A percentile compares a stretch with the other conserved stretches of the same genome.
phyloP scores from a whole-genome alignment of 2,888 invertebrate species.

The Leptopilina syphax region DNA sequence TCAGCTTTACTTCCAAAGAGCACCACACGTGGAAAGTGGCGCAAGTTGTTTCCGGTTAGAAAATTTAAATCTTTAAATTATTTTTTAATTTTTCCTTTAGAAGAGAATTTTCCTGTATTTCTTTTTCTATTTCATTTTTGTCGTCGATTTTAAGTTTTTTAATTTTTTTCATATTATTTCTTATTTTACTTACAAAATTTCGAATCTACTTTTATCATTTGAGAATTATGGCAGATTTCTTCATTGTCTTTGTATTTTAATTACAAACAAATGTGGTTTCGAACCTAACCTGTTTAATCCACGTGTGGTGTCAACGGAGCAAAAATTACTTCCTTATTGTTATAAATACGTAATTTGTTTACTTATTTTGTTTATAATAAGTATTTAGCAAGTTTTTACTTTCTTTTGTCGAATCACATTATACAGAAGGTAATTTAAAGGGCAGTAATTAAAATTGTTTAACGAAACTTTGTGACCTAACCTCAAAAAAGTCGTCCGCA shows the following conservation, averaged over 20 bases:
- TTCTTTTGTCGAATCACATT: not conserved
- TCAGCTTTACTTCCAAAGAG: conserved; percentile 21
- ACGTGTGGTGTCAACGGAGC: not conserved
- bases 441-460: not conserved
- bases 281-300: not conserved
- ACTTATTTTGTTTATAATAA: conserved; percentile 1
- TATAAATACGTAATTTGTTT: not conserved
- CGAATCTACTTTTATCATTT: not conserved
- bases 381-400: not conserved
- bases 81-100: not conserved
- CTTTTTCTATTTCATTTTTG: not conserved
- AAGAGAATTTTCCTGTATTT: not conserved
- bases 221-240: not conserved
- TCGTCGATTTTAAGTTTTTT: no score
- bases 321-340: not conserved
- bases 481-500: not conserved
- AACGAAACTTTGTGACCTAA: not conserved
- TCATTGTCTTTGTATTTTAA: not conserved
- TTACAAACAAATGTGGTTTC: not conserved
- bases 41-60: not conserved
- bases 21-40: not conserved
- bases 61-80: not conserved
- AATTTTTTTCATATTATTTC: not conserved
- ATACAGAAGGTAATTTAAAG: not conserved
- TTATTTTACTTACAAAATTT: not conserved